These are phyloP conservation scores for Macaria notata DNA, from an alignment of 2,888 invertebrate species.

Conservation along the genomic window DNA sequence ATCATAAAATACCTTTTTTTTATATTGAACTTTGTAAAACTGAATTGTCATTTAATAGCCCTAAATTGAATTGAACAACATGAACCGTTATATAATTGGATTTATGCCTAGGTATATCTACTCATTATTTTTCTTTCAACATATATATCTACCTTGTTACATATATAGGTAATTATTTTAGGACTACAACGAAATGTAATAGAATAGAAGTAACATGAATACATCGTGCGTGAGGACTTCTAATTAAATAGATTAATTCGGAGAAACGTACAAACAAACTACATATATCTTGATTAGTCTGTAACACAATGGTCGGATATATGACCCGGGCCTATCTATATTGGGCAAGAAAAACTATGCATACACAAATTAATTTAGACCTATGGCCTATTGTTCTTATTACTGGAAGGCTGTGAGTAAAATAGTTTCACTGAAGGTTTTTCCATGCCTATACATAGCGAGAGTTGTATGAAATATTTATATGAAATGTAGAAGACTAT, in stretches of 20 bases:
- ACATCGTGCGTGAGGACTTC: conserved; percentile 13
- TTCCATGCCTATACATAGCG: not conserved
- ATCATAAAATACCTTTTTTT: not conserved
- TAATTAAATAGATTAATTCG: conserved; percentile 21
- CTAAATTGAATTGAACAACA: too few species aligned
- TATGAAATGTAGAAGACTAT: too few species aligned
- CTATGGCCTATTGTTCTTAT: conserved; percentile 8
- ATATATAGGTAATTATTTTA: too few species aligned
- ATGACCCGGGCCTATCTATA: conserved; percentile 1
- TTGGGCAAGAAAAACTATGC: conserved; percentile 6
- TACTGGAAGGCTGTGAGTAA: not conserved
- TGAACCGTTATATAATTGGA: too few species aligned
- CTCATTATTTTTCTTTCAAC: too few species aligned
- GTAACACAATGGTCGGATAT: conserved; percentile 3
- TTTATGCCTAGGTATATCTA: too few species aligned
- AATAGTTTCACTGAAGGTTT: not conserved
- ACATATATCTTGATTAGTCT: conserved; percentile 9
- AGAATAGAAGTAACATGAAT: too few species aligned
- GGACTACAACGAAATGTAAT: too few species aligned
- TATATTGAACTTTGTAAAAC: too few species aligned
- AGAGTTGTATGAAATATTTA: too few species aligned
- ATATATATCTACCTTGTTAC: too few species aligned
- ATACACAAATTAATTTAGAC: conserved; percentile 11
- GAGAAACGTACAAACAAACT: conserved; percentile 1
- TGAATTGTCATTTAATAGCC: too few species aligned